phyloP scores from a whole-genome alignment of 2,888 invertebrate species.

The Hirtodrosophila confusa region DNA sequence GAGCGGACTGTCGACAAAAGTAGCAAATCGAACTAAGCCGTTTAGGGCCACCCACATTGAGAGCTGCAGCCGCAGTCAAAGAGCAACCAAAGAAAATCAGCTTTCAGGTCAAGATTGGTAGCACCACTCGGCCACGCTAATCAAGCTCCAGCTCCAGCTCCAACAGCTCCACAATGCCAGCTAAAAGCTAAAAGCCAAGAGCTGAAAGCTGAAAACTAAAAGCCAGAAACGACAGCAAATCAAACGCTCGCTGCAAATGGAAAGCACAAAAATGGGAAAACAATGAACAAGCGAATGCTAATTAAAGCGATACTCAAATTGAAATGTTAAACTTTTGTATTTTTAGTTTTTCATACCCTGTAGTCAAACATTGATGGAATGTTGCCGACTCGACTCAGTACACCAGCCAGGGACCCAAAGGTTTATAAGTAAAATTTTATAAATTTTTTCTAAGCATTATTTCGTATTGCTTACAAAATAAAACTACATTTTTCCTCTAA shows the following conservation, averaged over 20 bases:
- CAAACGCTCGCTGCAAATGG: slow-evolving; percentile 70
- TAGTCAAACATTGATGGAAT: background rate
- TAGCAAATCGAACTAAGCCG: slow-evolving; percentile 70
- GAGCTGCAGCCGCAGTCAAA: slow-evolving; percentile 34
- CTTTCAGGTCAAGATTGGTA: slow-evolving; percentile 65
- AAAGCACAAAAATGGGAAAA: slow-evolving; percentile 69
- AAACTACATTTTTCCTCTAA: too few relatives aligned
- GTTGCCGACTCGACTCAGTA: too few relatives aligned
- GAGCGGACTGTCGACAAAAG: slow-evolving; percentile 36
- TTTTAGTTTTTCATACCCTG: slow-evolving; percentile 32
- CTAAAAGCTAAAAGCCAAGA: slow-evolving; percentile 38
- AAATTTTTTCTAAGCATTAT: too few relatives aligned
- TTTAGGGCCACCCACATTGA: slow-evolving; percentile 76
- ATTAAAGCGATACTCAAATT: slow-evolving; percentile 74
- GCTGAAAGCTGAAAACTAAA: slow-evolving; percentile 20
- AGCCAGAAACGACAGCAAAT: slow-evolving; percentile 55
- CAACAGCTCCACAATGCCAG: slow-evolving; percentile 7
- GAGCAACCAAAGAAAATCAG: slow-evolving; percentile 51
- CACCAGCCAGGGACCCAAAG: too few relatives aligned
- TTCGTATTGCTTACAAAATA: too few relatives aligned
- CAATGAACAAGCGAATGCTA: slow-evolving; percentile 74
- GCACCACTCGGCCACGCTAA: slow-evolving; percentile 69
- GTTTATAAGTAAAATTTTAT: too few relatives aligned
- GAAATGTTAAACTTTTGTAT: slow-evolving; percentile 69
- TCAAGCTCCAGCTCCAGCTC: slow-evolving; percentile 38